These are phyloP conservation scores for Sigmodon hispidus DNA, from an alignment of 2,113 vertebrate genomes.

Conservation along the genomic window DNA sequence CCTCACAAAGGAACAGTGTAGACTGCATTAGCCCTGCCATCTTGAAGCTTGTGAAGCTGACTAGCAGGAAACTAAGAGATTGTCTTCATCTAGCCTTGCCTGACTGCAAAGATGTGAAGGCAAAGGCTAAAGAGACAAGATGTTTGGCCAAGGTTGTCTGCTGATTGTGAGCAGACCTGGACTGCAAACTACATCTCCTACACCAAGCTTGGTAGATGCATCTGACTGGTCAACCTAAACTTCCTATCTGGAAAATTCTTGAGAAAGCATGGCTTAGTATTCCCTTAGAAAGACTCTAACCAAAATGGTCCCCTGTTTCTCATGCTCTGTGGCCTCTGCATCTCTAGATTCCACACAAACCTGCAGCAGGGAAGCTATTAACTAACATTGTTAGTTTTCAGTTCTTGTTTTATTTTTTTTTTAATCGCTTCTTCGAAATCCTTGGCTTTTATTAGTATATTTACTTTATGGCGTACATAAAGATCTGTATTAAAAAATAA, in stretches of 20 bases:
- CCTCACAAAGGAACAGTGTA: not conserved
- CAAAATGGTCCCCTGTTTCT: not conserved
- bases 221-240: not conserved
- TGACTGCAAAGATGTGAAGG: not conserved
- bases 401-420: conserved; percentile 49
- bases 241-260: not conserved
- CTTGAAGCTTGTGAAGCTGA: not conserved
- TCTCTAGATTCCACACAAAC: not conserved
- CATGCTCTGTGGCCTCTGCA: not conserved
- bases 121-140: not conserved
- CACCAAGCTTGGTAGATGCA: no score
- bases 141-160: not conserved
- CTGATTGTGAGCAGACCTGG: not conserved
- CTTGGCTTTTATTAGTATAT: conserved; percentile 80
- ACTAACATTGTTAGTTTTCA: conserved; percentile 43
- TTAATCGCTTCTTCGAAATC: conserved; percentile 74
- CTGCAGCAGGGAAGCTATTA: conserved; percentile 66
- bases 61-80: not conserved
- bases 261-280: not conserved
- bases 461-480: conserved; percentile 82
- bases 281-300: not conserved
- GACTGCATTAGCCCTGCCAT: not conserved
- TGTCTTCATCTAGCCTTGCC: not conserved
- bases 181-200: not conserved
- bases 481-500: conserved; percentile 83